Base-by-base conservation (phyloP, 64 coral and sea anemone genomes). In the Pocillopora damicornis region DNA sequence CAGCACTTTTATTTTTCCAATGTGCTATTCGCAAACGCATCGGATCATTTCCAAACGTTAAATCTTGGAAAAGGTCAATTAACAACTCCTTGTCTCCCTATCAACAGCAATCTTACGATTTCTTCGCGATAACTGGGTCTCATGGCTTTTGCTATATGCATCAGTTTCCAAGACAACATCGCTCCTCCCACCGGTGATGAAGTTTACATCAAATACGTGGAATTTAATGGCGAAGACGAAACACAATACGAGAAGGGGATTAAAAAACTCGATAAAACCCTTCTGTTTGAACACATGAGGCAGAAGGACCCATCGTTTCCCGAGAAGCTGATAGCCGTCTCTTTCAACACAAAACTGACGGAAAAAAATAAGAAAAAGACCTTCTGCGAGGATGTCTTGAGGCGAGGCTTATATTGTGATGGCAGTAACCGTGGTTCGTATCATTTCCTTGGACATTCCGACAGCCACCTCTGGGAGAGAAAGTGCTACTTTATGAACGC, bases 401-500 rank as follows among this genome's bases (percentile, higher is more conserved):
- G 11, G 12, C 16, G 16, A 13, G 67, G 67, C 9, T 11, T 71
- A 71, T 71, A 25, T 71, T 71, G 67, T 71, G 18, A n/a, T 15
- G 16, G 16, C 4, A 63, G 42, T 4, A 51, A 51, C 2, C 42
- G 42, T 51, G 42, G 12, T 2, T 11, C 11, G 61, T 17, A 63
- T 17, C 1, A 0, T 17, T 63, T 63, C 61, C 13, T 63, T 17
- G 61, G 61, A 2, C 67, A 71, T 23, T 71, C 67, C 20, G n/a
- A 71, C 25, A 23, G 25, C 74, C 90, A 73, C 79, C 82, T 96
- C 1, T 87, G 73, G 59, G 72, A 90, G 42, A 90, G 79, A 68
- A 90, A 83, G 11, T 96, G 94, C 51, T 93, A 77, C 42, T 56
- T 96, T 58, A 88, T 93, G 38, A 87, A 93, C 38, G 71, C 25